These are phyloP conservation scores for Ceratitis capitata DNA, from an alignment of 1,140 invertebrate genomes.

Conservation along the genomic window DNA sequence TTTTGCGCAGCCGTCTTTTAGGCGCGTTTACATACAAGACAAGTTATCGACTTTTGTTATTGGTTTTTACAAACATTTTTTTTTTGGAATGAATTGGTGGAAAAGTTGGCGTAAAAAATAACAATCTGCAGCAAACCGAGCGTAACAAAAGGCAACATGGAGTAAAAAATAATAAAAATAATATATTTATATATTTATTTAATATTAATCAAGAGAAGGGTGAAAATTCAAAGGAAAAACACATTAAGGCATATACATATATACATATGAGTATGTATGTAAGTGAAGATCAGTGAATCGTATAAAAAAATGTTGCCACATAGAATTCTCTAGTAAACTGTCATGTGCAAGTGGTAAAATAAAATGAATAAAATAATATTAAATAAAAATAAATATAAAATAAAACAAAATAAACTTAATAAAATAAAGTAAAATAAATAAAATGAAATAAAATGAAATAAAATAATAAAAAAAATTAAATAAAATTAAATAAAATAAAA, in stretches of 20 bases:
- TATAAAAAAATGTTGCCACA: constrained; percentile 35
- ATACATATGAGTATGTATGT: not conserved
- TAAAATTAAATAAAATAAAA: no score
- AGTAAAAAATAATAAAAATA: not conserved
- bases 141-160: not conserved
- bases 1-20: constrained; percentile 30
- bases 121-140: not conserved
- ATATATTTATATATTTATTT: no score
- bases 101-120: not conserved
- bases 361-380: no score
- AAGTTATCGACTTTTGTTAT: not conserved
- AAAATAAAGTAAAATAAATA: no score
- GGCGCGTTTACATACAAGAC: not conserved
- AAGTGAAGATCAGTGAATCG: no score
- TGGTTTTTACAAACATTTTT: not conserved
- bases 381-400: no score
- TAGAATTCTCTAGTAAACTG: no score
- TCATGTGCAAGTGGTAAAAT: no score
- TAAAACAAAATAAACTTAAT: no score
- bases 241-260: not conserved
- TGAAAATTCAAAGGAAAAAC: not conserved
- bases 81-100: not conserved
- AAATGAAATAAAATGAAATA: no score
- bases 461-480: no score
- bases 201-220: not conserved